Evolutionary conservation across 2,113 vertebrate species (phyloP), one percentile per base, ranked within the genome.

Genomic region (Stercorarius parasiticus): DNA sequence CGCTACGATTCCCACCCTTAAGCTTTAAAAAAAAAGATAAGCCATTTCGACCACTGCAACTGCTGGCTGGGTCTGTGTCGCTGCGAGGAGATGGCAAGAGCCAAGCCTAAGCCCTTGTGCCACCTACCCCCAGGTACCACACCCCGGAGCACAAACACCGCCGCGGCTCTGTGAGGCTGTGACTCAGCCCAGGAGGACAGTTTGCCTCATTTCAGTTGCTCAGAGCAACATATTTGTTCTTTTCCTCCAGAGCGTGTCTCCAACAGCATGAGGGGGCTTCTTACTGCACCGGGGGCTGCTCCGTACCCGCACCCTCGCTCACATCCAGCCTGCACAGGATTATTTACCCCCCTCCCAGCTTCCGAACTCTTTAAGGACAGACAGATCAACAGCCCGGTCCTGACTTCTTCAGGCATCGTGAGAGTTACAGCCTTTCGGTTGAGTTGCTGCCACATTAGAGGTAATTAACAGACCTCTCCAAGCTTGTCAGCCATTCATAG

Each of bases 221-320:
- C 91, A 36, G 17, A 84, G 97, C 90, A 45, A 95, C 27, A 7
- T 15, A 61, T 96, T 96, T 89, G 47, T 72, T 69, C 93, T 67
- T 87, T 72, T 61, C 49, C 85, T 76, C 67, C 66, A 6, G 30
- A 26, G 64, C 64, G 36, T 0, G 11, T 23, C 7, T 20, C 52
- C 40, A 23, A 22, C 72, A 5, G 58, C 2, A 0, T 20, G 59
- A 38, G 40, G 56, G 25, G 40, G 17, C 43, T 79, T 27, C 82
- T 3, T 1, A 0, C 32, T 1, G 12, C 18, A 5, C 52, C 59
- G 2, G 8, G 2, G 4, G 1, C 32, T 3, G n/a, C 53, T 19
- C 65, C 0, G 21, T 4, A 16, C 69, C 62, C 21, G 1, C 79
- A 6, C 32, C 45, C 43, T 10, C 14, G 1, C 2, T 13, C 52